phyloP scores from a whole-genome alignment of 2,797 vertebrate genomes.

The Kryptopterus vitreolus region DNA sequence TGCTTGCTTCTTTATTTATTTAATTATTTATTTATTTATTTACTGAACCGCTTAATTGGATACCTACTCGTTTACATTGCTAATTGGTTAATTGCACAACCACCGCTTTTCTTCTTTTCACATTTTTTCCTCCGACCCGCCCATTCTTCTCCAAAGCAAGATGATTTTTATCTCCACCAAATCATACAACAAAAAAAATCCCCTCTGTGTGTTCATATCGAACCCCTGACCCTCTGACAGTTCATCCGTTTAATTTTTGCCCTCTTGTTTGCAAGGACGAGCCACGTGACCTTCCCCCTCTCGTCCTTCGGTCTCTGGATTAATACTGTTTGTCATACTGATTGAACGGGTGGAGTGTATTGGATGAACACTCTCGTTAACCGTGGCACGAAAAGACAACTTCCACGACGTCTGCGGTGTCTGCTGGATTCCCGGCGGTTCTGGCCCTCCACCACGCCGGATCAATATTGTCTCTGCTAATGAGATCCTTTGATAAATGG shows the following conservation, averaged over 20 bases:
- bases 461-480: conserved; percentile 76
- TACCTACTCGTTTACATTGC: neutral
- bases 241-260: neutral
- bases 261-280: neutral
- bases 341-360: conserved; percentile 35
- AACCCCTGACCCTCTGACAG: neutral
- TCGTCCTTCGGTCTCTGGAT: neutral
- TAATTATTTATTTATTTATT: too few relatives aligned
- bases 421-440: conserved; percentile 64
- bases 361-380: conserved; percentile 17
- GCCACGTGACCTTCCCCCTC: neutral
- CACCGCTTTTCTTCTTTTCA: too few relatives aligned
- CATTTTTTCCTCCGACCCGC: neutral
- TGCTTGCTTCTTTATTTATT: too few relatives aligned
- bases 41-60: neutral
- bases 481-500: conserved; percentile 72
- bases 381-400: conserved; percentile 32
- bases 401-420: conserved; percentile 15
- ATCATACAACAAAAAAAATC: neutral
- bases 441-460: conserved; percentile 60
- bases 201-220: neutral
- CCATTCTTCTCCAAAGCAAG: neutral
- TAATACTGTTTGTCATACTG: conserved; percentile 36
- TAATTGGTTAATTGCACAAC: neutral
- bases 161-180: neutral